Evolutionary conservation across 2,888 invertebrate genomes (phyloP).

Genomic region (Ecdyonurus torrentis): DNA sequence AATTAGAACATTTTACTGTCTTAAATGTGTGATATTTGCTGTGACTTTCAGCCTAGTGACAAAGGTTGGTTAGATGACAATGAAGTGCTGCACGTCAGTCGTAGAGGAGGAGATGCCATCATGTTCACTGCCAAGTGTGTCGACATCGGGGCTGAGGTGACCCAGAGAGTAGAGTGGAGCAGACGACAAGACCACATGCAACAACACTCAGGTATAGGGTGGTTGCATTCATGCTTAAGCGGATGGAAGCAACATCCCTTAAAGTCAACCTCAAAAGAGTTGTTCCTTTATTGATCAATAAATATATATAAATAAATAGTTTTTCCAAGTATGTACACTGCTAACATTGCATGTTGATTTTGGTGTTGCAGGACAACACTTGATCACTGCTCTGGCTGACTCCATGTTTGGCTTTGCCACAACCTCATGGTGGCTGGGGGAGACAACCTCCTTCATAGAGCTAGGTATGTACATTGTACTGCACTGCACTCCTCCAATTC

Average conservation of each 20-base stretch:
- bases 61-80: conserved; percentile 47
- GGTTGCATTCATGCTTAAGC: too few species aligned
- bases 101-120: conserved; percentile 51
- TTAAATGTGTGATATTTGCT: conserved; percentile 1
- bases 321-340: too few species aligned
- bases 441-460: conserved; percentile 56
- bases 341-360: too few species aligned
- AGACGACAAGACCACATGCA: conserved; percentile 81
- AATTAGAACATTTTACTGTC: too few species aligned
- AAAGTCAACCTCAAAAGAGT: too few species aligned
- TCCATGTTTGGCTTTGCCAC: conserved; percentile 47
- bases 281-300: too few species aligned
- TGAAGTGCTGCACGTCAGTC: conserved; percentile 49
- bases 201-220: conserved; percentile 73
- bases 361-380: conserved; percentile 48
- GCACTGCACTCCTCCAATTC: too few species aligned
- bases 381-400: conserved; percentile 63
- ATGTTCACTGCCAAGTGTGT: conserved; percentile 49
- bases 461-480: conserved; percentile 32
- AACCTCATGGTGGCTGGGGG: conserved; percentile 70
- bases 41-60: conserved; percentile 51
- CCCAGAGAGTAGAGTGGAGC: conserved; percentile 53
- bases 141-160: conserved; percentile 40
- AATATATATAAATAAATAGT: too few species aligned
- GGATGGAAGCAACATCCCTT: too few species aligned